These are phyloP conservation scores for Stylophora pistillata DNA, from an alignment of 64 coral and sea anemone species.

Conservation along the genomic window DNA sequence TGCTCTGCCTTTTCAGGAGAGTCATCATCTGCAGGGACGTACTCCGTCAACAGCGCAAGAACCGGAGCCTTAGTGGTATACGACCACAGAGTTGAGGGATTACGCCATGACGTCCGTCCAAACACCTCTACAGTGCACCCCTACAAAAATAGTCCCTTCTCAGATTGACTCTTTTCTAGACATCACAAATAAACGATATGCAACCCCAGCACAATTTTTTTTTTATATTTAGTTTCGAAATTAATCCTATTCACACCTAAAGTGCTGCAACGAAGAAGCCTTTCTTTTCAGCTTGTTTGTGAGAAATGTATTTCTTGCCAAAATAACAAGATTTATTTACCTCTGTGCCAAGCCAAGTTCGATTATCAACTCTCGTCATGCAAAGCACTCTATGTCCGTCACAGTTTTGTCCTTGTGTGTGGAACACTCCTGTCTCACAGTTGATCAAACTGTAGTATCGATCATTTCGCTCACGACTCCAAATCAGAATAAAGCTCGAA, in stretches of 20 bases:
- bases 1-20: not conserved
- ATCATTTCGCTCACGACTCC: slow-evolving; percentile 82
- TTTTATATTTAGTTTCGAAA: too few species aligned
- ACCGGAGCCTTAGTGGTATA: slow-evolving; percentile 85
- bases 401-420: slow-evolving; percentile 66
- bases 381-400: slow-evolving; percentile 82
- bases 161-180: not conserved
- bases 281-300: too few species aligned
- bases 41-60: slow-evolving; percentile 71
- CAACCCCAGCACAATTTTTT: too few species aligned
- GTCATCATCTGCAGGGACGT: not conserved
- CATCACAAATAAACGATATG: too few species aligned
- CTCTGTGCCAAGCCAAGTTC: slow-evolving; percentile 95
- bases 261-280: too few species aligned
- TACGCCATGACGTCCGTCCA: slow-evolving; percentile 73
- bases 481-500: slow-evolving; percentile 78
- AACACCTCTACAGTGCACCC: slow-evolving; percentile 91
- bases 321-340: slow-evolving; percentile 14
- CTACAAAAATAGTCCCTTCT: slow-evolving; percentile 20
- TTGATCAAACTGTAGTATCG: slow-evolving; percentile 87
- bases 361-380: slow-evolving; percentile 86
- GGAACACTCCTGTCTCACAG: slow-evolving; percentile 83
- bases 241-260: too few species aligned
- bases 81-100: slow-evolving; percentile 67
- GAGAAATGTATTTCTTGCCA: not conserved